Base-by-base conservation (phyloP, 2,888 invertebrate genomes). In the Drosophila niveifrons region DNA sequence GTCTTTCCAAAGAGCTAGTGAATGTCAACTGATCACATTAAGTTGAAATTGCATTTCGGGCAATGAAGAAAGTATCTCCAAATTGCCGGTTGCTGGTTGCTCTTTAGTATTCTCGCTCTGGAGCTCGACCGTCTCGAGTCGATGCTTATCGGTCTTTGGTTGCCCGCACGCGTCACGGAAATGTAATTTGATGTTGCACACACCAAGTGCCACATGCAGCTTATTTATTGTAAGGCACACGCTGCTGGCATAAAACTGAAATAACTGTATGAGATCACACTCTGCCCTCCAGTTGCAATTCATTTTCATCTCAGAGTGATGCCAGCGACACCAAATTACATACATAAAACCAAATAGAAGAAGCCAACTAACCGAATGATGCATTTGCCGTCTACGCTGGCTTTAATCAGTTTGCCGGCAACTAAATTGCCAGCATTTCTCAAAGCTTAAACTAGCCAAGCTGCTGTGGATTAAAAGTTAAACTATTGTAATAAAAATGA, bases 11-110 rank as follows among this genome's bases (percentile, higher is more conserved):
- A 58, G 44, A 53, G 39, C 67, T 48, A 62, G 59, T 50, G 59
- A 75, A 88, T 88, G 88, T 80, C 88, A 82, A 72, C 77, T 77
- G 86, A 88, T 88, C 83, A 65, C 77, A 83, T 88, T 83, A 77
- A 82, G 68, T 39, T 80, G 55, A 72, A 88, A 88, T 80, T 88
- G 66, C 88, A 88, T 80, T 80, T 77, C 55, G 1, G n/a, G 36
- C 36, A 36, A 76, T 65, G 57, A 23, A 6, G 57, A 43, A 15
- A 31, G 9, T 9, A 31, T 10, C 8, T 31, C 10, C 31, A 36
- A 36, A n/a, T 36, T 36, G 36, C 36, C 1, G 1, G 36, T 36
- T 11, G n/a, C 36, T n/a, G 11, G 36, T 36, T 11, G n/a, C 36
- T 36, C 6, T 36, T 36, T 18, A 10, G 18, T 43, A 2, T 9